Evolutionary conservation across 2,888 invertebrate genomes (phyloP).

Genomic region (Dicyrtoma fusca): DNA sequence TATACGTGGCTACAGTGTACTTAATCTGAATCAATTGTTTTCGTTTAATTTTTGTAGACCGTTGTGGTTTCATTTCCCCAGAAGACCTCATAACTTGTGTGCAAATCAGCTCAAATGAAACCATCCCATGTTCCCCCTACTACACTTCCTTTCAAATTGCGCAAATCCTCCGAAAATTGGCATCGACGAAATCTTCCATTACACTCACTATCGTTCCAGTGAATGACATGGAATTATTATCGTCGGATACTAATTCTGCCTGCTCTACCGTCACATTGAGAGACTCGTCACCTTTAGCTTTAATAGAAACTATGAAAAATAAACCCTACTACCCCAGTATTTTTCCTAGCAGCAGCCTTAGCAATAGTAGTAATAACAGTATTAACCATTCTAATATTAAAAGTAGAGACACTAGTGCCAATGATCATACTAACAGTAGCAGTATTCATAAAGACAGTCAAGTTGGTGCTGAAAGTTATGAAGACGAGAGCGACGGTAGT

Average conservation of each 20-base stretch:
- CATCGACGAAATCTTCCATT: conserved; percentile 42
- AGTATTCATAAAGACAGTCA: neutral
- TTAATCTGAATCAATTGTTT: neutral
- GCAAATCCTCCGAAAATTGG: conserved; percentile 51
- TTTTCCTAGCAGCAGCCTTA: neutral
- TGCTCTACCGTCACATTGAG: conserved; percentile 47
- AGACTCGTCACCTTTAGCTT: conserved; percentile 14
- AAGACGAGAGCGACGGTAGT: conserved; percentile 4
- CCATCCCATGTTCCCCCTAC: conserved; percentile 51
- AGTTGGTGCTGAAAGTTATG: neutral
- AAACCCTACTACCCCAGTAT: neutral
- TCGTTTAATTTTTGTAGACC: neutral
- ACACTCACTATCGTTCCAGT: conserved; percentile 51
- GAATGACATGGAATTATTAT: conserved; percentile 16
- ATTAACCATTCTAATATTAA: neutral
- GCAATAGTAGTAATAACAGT: conserved; percentile 1
- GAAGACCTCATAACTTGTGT: conserved; percentile 52
- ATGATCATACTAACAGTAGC: neutral
- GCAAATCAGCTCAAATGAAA: conserved; percentile 47
- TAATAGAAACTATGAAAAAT: neutral
- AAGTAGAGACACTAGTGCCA: too few species aligned
- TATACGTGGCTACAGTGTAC: neutral
- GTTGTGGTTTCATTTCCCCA: conserved; percentile 50
- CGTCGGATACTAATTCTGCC: conserved; percentile 39
- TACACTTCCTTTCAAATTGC: conserved; percentile 54